A percentile compares a stretch with the other conserved stretches of the same genome.
phyloP scores from a whole-genome alignment of 35 echinoderm and acorn worm species.

The Strongylocentrotus purpuratus region DNA sequence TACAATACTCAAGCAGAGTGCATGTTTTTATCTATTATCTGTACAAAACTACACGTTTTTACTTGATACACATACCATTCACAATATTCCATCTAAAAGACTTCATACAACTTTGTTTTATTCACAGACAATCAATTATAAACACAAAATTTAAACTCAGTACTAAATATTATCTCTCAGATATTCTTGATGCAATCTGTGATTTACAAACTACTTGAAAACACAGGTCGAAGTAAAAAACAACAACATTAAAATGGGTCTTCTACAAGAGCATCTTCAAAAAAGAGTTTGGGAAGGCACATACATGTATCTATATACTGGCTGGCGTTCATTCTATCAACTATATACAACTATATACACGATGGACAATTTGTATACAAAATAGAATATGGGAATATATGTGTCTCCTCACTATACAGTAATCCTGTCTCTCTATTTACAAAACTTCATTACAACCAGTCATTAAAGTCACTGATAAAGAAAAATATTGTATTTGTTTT shows the following conservation, averaged over 20 bases:
- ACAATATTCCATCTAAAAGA: neutral
- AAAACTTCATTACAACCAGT: neutral
- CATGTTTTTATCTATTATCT: neutral
- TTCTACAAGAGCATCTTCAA: neutral
- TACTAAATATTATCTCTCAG: neutral
- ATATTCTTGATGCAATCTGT: neutral
- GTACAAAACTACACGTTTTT: neutral
- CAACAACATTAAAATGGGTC: neutral
- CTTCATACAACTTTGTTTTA: conserved; percentile 3
- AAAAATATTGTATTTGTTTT: neutral
- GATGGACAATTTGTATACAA: conserved; percentile 33
- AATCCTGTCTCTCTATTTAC: neutral
- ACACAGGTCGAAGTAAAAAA: neutral
- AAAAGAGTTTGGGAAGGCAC: neutral
- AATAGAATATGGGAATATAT: conserved; percentile 27
- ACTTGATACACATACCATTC: neutral
- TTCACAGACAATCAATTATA: neutral
- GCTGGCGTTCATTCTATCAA: neutral
- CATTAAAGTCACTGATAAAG: neutral
- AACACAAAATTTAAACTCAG: neutral
- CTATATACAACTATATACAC: conserved; percentile 7
- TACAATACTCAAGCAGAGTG: neutral
- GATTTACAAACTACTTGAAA: neutral
- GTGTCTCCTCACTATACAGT: conserved; percentile 21
- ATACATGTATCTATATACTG: neutral